These are phyloP conservation scores for Acridotheres tristis DNA, from an alignment of 2,797 vertebrate genomes.

Conservation along the genomic window DNA sequence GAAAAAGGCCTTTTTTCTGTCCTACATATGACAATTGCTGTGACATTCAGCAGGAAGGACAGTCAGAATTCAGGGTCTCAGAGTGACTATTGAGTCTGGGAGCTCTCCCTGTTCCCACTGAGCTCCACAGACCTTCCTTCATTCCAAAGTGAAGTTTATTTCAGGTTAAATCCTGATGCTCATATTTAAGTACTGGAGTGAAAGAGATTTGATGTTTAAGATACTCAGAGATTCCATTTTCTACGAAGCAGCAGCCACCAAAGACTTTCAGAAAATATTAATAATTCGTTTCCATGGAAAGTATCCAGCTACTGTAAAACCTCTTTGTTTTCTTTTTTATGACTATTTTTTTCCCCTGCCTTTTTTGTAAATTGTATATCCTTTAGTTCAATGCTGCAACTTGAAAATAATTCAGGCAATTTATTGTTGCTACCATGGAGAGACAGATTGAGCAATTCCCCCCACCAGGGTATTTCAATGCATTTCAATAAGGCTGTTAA, in stretches of 20 bases:
- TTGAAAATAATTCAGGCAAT: constrained; percentile 16
- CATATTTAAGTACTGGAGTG: background rate
- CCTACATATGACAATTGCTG: background rate
- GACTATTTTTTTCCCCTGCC: background rate
- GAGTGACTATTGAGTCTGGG: background rate
- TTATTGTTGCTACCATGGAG: background rate
- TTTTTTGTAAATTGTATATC: background rate
- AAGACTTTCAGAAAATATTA: background rate
- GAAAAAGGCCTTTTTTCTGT: background rate
- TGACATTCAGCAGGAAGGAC: background rate
- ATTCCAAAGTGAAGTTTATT: background rate
- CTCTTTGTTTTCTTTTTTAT: background rate
- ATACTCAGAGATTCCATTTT: background rate
- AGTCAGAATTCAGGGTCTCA: background rate
- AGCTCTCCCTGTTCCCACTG: background rate
- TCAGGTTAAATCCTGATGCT: background rate
- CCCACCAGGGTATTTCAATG: constrained; percentile 6
- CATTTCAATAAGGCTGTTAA: constrained; percentile 15
- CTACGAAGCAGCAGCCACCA: background rate
- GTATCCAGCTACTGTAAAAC: background rate
- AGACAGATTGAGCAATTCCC: background rate
- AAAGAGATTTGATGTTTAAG: background rate
- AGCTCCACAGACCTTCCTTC: background rate
- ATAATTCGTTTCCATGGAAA: background rate
- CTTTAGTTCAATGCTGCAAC: background rate